These are phyloP conservation scores for Heliocidaris tuberculata DNA, from an alignment of 35 echinoderm and acorn worm species.

Conservation along the genomic window DNA sequence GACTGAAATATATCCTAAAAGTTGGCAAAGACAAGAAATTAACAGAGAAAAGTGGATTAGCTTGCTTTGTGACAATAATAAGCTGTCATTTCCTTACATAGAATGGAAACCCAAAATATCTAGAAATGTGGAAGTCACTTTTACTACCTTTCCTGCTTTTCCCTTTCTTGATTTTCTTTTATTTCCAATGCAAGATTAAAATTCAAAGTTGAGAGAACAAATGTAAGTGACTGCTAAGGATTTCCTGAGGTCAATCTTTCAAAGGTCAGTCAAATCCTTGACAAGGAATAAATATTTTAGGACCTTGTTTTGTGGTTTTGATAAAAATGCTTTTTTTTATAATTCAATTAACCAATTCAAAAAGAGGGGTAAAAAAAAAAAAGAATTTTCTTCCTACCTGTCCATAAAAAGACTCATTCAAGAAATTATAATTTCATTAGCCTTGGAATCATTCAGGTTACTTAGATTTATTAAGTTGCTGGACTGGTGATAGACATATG, in stretches of 20 bases:
- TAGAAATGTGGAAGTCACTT: too few species aligned
- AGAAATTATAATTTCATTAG: not conserved
- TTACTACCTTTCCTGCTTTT: too few species aligned
- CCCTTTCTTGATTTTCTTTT: not conserved
- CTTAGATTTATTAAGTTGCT: not conserved
- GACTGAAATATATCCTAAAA: not conserved
- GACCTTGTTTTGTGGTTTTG: not conserved
- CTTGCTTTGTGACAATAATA: not conserved
- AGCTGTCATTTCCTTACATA: not conserved
- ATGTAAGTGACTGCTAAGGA: not conserved
- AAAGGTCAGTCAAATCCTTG: not conserved
- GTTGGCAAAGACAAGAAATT: constrained; percentile 3
- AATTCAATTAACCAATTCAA: not conserved
- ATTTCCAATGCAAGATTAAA: constrained; percentile 4
- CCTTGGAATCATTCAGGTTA: not conserved
- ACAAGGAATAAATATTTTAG: not conserved
- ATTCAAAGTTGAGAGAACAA: not conserved
- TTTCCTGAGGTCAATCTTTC: not conserved
- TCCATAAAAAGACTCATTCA: not conserved
- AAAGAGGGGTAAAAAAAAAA: not conserved
- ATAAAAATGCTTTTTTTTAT: not conserved
- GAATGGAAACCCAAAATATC: too few species aligned
- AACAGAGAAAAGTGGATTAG: not conserved
- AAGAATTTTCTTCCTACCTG: not conserved
- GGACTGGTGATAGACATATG: not conserved